A percentile compares a stretch with the other conserved stretches of the same genome.
Evolutionary conservation across 1,140 invertebrate genomes (phyloP).

Genomic region (Araneus ventricosus): DNA sequence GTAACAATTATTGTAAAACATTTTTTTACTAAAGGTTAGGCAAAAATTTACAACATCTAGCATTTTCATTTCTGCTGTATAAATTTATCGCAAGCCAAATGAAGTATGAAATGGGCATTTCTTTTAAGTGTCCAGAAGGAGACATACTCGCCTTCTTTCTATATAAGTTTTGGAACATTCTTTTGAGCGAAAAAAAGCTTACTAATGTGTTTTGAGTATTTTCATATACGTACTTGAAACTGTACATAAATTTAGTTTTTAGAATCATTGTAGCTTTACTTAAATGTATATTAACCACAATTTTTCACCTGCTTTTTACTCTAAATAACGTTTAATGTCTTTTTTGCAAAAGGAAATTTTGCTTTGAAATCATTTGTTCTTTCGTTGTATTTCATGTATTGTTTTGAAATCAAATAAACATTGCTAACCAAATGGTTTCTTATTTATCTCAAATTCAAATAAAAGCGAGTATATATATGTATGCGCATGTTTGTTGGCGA

Average conservation of each 20-base stretch:
- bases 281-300: conserved; percentile 49
- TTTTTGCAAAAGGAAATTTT: conserved; percentile 49
- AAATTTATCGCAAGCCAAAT: neutral
- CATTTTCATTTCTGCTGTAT: too few relatives aligned
- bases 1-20: too few relatives aligned
- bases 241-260: conserved; percentile 68
- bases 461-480: too few relatives aligned
- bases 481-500: too few relatives aligned
- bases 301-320: conserved; percentile 61
- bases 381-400: conserved; percentile 34
- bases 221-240: conserved; percentile 44
- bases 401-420: conserved; percentile 49
- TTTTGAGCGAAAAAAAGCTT: conserved; percentile 1
- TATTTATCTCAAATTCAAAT: neutral
- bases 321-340: conserved; percentile 24
- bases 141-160: neutral
- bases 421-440: neutral
- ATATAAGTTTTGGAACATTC: neutral
- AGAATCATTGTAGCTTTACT: conserved; percentile 50
- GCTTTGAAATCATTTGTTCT: conserved; percentile 18
- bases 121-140: neutral
- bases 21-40: too few relatives aligned
- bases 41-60: too few relatives aligned
- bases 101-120: neutral
- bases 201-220: conserved; percentile 9